Evolutionary conservation across 1,140 invertebrate genomes (phyloP), one percentile per base, ranked within the genome.

Genomic region (Zaprionus ornatus): DNA sequence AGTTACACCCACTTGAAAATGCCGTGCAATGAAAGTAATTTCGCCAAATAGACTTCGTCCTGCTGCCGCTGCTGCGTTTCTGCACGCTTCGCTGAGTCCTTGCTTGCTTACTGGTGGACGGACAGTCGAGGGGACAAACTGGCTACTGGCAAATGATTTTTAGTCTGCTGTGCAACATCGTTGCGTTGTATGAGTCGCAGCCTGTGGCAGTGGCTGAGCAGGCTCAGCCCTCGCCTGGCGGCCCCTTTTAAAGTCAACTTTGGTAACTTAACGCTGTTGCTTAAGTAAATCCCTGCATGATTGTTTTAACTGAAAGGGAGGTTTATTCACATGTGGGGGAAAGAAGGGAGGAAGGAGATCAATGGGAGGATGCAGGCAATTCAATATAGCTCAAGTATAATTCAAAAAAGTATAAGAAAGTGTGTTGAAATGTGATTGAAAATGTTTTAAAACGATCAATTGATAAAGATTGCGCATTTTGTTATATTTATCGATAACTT

Each of bases 1-100:
- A 80, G 60, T 74, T 61, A 70, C 64, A 71, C 61, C 71, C 81
- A 82, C 85, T 90, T 75, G 82, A 77, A 80, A 74, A 66, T 55
- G 82, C 79, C 69, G 73, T 88, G 85, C 86, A 90, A 90, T 85
- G 85, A 90, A 90, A 85, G 85, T 90, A 90, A 90, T 90, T 90
- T 90, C 76, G 62, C 79, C 72, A 90, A 90, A 90, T 79, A 90
- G 81, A 90, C 85, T 90, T 68, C 63, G 86, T 32, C 45, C 50
- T 65, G 66, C 70, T 54, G 21, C 52, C 48, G 35, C 40, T 61
- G 29, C 32, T 50, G 59, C 45, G 45, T 9, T 54, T 54, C 66
- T 66, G 40, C 72, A 70, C 66, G 62, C 66, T 59, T 74, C 66
- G 72, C 37, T 70, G 72, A 37, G 57, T 57, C n/a, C 40, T 32